These are phyloP conservation scores for Eurytemora carolleeae DNA, from an alignment of 1,140 invertebrate genomes.

Conservation along the genomic window DNA sequence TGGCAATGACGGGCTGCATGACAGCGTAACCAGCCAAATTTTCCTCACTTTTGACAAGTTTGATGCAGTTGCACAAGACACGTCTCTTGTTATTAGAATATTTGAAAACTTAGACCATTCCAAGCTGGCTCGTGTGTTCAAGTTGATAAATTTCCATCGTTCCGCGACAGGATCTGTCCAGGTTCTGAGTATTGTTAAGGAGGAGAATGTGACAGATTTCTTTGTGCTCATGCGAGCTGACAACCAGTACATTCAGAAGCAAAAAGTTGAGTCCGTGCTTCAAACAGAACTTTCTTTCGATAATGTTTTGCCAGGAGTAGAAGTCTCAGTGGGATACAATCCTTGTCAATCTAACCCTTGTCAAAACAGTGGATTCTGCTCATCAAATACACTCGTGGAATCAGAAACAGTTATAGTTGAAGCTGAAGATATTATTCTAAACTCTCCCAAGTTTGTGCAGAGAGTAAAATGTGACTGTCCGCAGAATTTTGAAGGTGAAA, in stretches of 20 bases:
- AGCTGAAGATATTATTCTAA: constrained; percentile 52
- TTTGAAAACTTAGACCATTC: background rate
- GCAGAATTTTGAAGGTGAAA: constrained; percentile 49
- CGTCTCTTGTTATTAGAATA: background rate
- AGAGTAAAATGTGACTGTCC: constrained; percentile 56
- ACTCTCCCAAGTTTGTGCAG: constrained; percentile 50
- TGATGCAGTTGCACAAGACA: background rate
- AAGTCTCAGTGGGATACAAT: constrained; percentile 19
- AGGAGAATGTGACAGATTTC: background rate
- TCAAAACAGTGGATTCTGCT: constrained; percentile 35
- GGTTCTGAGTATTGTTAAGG: background rate
- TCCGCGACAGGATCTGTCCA: background rate
- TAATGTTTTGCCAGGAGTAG: background rate
- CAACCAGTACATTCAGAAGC: constrained; percentile 19
- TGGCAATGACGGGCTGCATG: constrained; percentile 53
- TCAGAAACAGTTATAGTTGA: constrained; percentile 43
- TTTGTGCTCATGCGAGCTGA: constrained; percentile 26
- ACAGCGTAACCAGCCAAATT: background rate
- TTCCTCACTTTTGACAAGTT: background rate
- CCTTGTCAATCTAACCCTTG: constrained; percentile 24
- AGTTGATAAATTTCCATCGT: background rate
- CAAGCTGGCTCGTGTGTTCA: background rate
- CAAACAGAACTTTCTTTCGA: background rate
- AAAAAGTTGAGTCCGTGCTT: background rate
- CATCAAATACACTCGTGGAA: constrained; percentile 43